phyloP scores from a whole-genome alignment of 2,888 invertebrate genomes.

The Sphaerophoria rueppellii region DNA sequence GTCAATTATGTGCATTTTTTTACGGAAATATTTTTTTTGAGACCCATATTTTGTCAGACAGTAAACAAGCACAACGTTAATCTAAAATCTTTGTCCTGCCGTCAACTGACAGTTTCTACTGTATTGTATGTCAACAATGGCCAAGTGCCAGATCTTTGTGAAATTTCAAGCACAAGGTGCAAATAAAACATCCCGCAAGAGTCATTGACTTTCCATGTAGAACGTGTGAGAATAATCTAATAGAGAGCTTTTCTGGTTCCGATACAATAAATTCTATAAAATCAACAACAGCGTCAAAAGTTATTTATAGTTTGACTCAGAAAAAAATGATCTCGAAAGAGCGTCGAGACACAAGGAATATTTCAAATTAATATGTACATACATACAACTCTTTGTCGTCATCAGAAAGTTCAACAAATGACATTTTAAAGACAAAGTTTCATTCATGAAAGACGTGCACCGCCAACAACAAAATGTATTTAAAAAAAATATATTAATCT shows the following conservation, averaged over 20 bases:
- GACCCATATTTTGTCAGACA: no score
- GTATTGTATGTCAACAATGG: constrained; percentile 11
- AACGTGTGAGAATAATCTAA: not conserved
- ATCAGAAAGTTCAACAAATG: constrained; percentile 28
- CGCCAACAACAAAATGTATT: constrained; percentile 33
- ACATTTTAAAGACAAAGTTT: constrained; percentile 45
- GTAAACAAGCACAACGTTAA: no score
- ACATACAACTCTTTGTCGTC: constrained; percentile 20
- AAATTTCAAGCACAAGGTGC: not conserved
- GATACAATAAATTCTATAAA: constrained; percentile 26
- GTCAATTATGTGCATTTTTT: no score
- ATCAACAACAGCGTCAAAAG: constrained; percentile 1
- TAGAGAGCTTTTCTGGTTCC: constrained; percentile 2
- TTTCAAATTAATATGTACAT: not conserved
- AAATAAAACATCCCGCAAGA: not conserved
- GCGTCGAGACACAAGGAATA: not conserved
- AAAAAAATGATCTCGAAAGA: constrained; percentile 22
- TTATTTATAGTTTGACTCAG: constrained; percentile 26
- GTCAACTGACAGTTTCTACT: not conserved
- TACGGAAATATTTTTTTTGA: no score
- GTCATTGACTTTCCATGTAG: constrained; percentile 15
- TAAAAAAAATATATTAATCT: no score
- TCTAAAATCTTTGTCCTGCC: no score
- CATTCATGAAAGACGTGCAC: constrained; percentile 62
- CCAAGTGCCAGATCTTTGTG: constrained; percentile 5